Evolutionary conservation across 2,888 invertebrate genomes (phyloP).

Genomic region (Dryomyza anilis): DNA sequence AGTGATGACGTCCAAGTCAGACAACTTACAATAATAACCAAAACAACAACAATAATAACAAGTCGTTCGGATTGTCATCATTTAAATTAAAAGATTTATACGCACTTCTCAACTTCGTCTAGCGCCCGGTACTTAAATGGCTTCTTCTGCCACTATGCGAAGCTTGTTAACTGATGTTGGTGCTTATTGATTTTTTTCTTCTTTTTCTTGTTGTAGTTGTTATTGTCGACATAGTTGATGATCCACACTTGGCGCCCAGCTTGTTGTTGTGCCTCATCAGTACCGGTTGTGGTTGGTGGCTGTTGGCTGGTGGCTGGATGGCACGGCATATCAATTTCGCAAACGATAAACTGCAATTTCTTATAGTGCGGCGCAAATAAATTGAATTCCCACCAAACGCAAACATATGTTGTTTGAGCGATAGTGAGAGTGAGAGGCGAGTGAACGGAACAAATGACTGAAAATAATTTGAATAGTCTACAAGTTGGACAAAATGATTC

Average conservation of each 20-base stretch:
- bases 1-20: no score
- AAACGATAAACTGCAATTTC: slow-evolving; percentile 15
- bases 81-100: slow-evolving; percentile 10
- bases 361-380: slow-evolving; percentile 12
- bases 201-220: not conserved
- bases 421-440: no score
- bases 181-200: not conserved
- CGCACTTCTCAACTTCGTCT: not conserved
- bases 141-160: not conserved
- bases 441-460: no score
- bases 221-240: not conserved
- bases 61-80: slow-evolving; percentile 1
- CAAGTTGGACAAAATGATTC: no score
- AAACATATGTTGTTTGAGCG: no score
- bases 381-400: slow-evolving; percentile 2
- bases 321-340: slow-evolving; percentile 13
- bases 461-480: no score
- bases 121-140: not conserved
- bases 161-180: not conserved
- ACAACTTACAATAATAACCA: not conserved
- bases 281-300: no score
- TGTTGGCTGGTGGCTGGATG: no score
- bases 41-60: not conserved
- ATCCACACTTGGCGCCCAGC: not conserved
- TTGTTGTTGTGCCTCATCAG: no score